These are phyloP conservation scores for Pantherophis guttatus DNA, from an alignment of 2,113 vertebrate genomes.

Conservation along the genomic window DNA sequence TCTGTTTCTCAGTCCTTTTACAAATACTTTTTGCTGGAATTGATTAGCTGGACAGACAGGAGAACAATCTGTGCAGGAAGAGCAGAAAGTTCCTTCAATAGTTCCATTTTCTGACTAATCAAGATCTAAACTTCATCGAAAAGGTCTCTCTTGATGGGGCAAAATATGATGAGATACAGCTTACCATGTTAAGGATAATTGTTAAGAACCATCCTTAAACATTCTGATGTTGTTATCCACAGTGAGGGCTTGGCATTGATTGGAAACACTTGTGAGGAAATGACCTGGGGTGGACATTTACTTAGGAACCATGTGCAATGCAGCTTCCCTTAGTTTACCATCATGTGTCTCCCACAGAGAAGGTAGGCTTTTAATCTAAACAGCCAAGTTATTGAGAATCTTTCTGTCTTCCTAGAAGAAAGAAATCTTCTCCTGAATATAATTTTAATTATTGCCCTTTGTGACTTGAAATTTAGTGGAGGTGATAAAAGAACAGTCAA, in stretches of 20 bases:
- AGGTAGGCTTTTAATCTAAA: neutral
- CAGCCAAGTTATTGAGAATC: neutral
- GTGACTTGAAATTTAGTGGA: neutral
- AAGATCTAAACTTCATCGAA: neutral
- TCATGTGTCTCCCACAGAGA: neutral
- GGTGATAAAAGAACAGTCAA: neutral
- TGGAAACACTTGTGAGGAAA: neutral
- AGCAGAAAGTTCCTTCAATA: neutral
- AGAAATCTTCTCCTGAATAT: neutral
- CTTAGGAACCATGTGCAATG: neutral
- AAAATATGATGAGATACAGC: neutral
- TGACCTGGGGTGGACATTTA: neutral
- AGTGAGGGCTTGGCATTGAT: neutral
- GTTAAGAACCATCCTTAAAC: neutral
- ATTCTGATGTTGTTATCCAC: neutral
- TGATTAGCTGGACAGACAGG: neutral
- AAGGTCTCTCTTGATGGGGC: neutral
- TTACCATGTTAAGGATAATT: neutral
- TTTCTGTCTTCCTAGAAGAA: neutral
- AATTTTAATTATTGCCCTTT: neutral
- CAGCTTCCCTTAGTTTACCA: neutral
- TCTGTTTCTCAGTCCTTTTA: neutral
- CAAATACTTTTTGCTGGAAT: neutral
- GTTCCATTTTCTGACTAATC: neutral
- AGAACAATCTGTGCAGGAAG: neutral